Percentiles rank a stretch among this genome's conserved stretches.
These are phyloP conservation scores for Rosalia funebris DNA, from an alignment of 2,888 invertebrate species.

Conservation along the genomic window DNA sequence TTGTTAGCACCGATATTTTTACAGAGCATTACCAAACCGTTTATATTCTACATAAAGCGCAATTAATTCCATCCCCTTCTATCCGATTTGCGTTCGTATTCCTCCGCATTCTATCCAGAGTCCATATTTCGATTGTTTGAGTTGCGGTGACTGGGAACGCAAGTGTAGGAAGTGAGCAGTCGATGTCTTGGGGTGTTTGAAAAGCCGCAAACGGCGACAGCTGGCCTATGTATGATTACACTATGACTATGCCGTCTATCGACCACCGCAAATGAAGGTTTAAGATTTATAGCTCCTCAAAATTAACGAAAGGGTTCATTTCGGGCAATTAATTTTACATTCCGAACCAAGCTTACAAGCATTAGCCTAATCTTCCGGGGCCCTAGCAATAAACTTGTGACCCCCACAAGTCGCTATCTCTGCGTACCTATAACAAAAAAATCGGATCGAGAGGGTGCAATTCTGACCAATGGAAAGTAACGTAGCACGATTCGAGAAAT, in stretches of 20 bases:
- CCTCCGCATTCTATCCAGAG: background rate
- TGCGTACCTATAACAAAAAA: too few relatives aligned
- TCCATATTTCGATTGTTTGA: conserved; percentile 34
- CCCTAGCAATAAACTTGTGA: too few relatives aligned
- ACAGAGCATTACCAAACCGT: too few relatives aligned
- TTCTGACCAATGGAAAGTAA: too few relatives aligned
- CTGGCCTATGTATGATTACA: conserved; percentile 58
- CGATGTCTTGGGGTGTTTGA: conserved; percentile 43
- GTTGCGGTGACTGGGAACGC: conserved; percentile 37
- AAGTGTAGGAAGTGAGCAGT: conserved; percentile 36
- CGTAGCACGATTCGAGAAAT: too few relatives aligned
- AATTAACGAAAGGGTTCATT: conserved; percentile 64
- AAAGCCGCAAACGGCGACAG: conserved; percentile 55
- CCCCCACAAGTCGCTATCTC: too few relatives aligned
- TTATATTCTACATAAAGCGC: too few relatives aligned
- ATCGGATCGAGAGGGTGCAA: too few relatives aligned
- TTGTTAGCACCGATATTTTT: too few relatives aligned
- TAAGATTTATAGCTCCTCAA: conserved; percentile 63
- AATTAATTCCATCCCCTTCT: background rate
- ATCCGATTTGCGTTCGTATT: background rate
- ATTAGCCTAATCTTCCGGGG: conserved; percentile 43
- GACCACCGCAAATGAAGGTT: conserved; percentile 62
- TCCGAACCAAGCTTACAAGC: conserved; percentile 48
- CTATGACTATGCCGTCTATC: conserved; percentile 53
- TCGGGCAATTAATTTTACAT: conserved; percentile 62